phyloP scores from a whole-genome alignment of 2,797 vertebrate genomes.

The Dallia pectoralis region DNA sequence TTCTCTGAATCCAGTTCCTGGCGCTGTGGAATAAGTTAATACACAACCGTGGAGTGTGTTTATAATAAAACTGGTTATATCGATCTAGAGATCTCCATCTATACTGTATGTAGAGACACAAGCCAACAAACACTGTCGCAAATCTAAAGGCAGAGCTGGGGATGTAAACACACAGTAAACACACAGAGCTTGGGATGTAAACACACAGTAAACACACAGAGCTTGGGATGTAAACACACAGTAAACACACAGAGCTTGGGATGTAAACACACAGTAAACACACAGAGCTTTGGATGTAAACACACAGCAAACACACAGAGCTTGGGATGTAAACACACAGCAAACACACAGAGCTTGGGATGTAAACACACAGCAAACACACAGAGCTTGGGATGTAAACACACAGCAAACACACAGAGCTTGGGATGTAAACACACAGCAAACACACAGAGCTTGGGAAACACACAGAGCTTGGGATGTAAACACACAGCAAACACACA shows the following conservation, averaged over 20 bases:
- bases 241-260: too few relatives aligned
- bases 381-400: too few relatives aligned
- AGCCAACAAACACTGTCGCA: not conserved
- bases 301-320: too few relatives aligned
- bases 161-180: constrained; percentile 55
- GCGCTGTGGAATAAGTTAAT: constrained; percentile 71
- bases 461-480: too few relatives aligned
- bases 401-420: too few relatives aligned
- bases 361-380: constrained; percentile 57
- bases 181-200: too few relatives aligned
- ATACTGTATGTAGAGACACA: not conserved
- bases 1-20: constrained; percentile 98
- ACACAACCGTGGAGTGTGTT: not conserved
- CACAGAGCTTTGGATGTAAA: too few relatives aligned
- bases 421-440: constrained; percentile 27
- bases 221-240: too few relatives aligned
- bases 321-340: constrained; percentile 5
- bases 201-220: constrained; percentile 67
- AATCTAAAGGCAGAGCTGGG: not conserved
- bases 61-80: not conserved
- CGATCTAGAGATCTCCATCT: not conserved
- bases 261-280: constrained; percentile 56
- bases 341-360: too few relatives aligned
- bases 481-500: constrained; percentile 63
- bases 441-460: too few relatives aligned